Conservation (phyloP, 2,888 invertebrate genomes). For the Leptinotarsa rubiginosa region DNA sequence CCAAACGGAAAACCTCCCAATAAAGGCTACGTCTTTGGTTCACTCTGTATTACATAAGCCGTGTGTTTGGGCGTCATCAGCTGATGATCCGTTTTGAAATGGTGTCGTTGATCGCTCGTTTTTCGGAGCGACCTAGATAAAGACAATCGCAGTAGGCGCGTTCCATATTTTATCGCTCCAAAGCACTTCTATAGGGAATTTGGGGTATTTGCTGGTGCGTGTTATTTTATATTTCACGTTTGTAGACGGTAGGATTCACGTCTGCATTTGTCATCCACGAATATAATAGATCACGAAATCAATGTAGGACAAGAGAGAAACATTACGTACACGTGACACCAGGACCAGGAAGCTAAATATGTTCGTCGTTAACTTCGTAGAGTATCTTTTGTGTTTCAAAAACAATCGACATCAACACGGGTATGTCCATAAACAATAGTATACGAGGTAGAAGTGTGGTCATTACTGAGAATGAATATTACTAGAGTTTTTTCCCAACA, state of each 20-base stretch:
- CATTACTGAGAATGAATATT: too few species aligned
- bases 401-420: too few species aligned
- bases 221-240: neutral
- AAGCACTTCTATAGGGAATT: slow-evolving; percentile 16
- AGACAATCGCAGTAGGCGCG: slow-evolving; percentile 1
- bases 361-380: too few species aligned
- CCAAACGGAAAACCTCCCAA: neutral
- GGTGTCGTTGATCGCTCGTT: neutral
- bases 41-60: slow-evolving; percentile 10
- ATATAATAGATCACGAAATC: neutral
- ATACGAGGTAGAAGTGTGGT: too few species aligned
- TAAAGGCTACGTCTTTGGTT: neutral
- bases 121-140: slow-evolving; percentile 15
- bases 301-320: neutral
- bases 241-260: neutral
- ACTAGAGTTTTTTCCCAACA: too few species aligned
- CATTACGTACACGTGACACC: neutral
- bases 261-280: neutral
- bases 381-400: too few species aligned
- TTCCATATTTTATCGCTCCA: slow-evolving; percentile 8
- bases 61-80: neutral
- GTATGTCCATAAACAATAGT: too few species aligned
- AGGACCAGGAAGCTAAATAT: too few species aligned
- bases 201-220: slow-evolving; percentile 6
- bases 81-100: slow-evolving; percentile 7